Percentiles rank a stretch among this genome's conserved stretches.
These are phyloP conservation scores for Rhabdophis nuchalis DNA, from an alignment of 2,797 vertebrate genomes.

Conservation along the genomic window DNA sequence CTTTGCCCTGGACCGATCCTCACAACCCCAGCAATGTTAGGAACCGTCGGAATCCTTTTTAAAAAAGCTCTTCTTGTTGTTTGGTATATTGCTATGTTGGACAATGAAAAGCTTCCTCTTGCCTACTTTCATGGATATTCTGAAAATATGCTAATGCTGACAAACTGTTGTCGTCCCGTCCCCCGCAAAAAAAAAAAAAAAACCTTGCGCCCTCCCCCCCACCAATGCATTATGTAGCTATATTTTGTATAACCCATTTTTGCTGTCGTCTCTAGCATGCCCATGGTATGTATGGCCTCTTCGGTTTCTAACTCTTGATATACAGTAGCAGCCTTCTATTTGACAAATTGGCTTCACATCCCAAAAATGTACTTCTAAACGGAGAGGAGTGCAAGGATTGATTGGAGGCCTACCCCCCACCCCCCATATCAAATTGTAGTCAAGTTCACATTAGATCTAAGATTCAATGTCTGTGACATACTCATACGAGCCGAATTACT, in stretches of 20 bases:
- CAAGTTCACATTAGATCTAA: background rate
- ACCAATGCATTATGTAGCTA: background rate
- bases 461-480: background rate
- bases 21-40: background rate
- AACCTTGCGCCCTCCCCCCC: background rate
- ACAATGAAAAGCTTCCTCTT: background rate
- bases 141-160: background rate
- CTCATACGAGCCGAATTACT: background rate
- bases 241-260: background rate
- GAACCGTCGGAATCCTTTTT: background rate
- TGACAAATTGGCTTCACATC: background rate
- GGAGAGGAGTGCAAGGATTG: background rate
- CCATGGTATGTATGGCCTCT: background rate
- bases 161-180: background rate
- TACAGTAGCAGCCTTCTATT: background rate
- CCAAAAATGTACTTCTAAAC: background rate
- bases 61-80: background rate
- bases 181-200: background rate
- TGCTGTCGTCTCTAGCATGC: too few species aligned
- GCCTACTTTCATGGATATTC: background rate
- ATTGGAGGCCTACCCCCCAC: too few species aligned
- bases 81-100: background rate
- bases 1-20: background rate
- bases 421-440: background rate
- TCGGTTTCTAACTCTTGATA: background rate